Evolutionary conservation across 1,140 invertebrate species (phyloP).

Genomic region (Saccostrea echinata): DNA sequence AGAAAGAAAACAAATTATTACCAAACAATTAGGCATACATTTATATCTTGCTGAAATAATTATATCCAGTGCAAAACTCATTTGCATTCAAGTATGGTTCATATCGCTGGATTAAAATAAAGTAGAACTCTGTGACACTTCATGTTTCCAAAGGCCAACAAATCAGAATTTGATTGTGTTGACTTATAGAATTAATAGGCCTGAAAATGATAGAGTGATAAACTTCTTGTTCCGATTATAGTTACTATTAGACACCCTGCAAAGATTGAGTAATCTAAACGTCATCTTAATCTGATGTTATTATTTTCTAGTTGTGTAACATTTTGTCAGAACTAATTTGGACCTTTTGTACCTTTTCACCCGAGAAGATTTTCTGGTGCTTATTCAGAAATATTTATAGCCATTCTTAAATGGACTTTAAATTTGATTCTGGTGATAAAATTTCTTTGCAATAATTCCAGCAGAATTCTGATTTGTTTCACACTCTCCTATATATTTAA

Average conservation of each 20-base stretch:
- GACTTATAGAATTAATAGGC: neutral
- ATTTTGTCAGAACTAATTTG: neutral
- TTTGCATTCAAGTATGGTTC: neutral
- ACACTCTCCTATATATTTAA: neutral
- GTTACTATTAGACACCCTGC: neutral
- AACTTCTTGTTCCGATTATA: neutral
- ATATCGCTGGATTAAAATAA: neutral
- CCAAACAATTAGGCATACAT: neutral
- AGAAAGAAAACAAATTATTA: too few species aligned
- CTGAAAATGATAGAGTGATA: slow-evolving; percentile 10
- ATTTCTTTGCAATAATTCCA: neutral
- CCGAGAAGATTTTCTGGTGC: neutral
- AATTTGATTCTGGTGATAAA: neutral
- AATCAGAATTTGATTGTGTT: neutral
- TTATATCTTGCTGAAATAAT: neutral
- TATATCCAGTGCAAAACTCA: neutral
- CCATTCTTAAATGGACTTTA: neutral
- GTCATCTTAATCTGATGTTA: neutral
- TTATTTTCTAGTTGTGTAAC: neutral
- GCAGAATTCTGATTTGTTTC: neutral
- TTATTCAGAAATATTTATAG: neutral
- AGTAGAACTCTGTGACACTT: neutral
- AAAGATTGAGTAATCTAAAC: neutral
- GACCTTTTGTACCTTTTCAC: neutral
- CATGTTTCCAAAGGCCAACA: neutral